Base-by-base conservation (phyloP, 2,113 vertebrate genomes). In the Chaetorhynchus papuensis region DNA sequence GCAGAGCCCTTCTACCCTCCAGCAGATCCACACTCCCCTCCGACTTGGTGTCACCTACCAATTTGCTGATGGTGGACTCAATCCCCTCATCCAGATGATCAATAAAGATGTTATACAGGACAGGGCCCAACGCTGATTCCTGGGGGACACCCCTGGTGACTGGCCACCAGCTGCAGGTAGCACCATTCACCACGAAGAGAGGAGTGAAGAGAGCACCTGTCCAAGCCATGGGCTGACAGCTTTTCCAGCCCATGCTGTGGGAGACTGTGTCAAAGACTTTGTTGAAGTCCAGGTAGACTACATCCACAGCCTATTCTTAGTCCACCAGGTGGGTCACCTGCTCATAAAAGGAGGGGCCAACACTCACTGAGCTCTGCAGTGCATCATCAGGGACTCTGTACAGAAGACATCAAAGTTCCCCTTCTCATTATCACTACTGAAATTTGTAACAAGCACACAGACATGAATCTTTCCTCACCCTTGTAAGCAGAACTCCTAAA, bases 301-400 rank as follows among this genome's bases (percentile, higher is more conserved):
- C 5, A 9, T 33, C 9, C 9, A 33, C 22, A 53, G n/a, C 28
- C 18, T 60, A 15, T 5, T 2, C 45, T 1, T 1, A 15, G 21
- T 33, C 15, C 18, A 77, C 6, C 23, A 53, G 33, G 22, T 0
- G 1, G 9, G 12, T 39, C 39, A 69, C 33, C 28, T n/a, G 22
- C 4, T 33, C 11, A 13, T 33, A 39, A 49, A 60, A 63, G 9
- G 49, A 26, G 15, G 12, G 9, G 21, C 7, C 31, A 56, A 37
- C 3, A 39, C 4, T 17, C 17, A 21, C 20, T 12, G 39, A 45
- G 39, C 5, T 56, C 41, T 56, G 45, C 14, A 19, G 6, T 52
- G 28, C 42, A 49, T 27, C n/a, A 11, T 45, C 56, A 61, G 50
- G 5, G 28, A 18, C 13, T 18, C 45, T 3, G 3, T 14, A 20